Evolutionary conservation across 2,113 vertebrate species (phyloP), one percentile per base, ranked within the genome.

Genomic region (Microcebus griseorufus): DNA sequence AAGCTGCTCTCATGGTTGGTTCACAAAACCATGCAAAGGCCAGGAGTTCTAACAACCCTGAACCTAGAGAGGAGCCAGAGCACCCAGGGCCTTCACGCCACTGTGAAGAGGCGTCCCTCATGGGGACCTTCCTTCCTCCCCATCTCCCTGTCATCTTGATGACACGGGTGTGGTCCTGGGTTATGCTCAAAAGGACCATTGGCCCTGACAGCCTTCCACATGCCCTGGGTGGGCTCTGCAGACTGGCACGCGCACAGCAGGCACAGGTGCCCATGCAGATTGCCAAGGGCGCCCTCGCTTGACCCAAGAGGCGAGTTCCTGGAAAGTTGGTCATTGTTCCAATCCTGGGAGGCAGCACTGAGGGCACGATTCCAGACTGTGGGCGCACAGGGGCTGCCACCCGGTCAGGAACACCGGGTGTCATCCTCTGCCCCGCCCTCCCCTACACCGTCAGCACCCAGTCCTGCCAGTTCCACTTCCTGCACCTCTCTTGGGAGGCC

Each of bases 11-110:
- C 23, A 1, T 13, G 20, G 13, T 45, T 67, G 62, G 37, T 34
- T 95, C 82, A 85, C 42, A 55, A 64, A 58, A 48, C 78, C 14
- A 0, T 0, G 14, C 20, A 18, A 32, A 45, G 76, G 60, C 32
- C 37, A 48, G 60, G 48, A 18, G 9, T 20, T 4, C 70, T 58
- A 17, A 70, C 0, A 9, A 39, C 20, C 5, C 53, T 34, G 42
- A 67, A 34, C 8, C 9, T 34, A 29, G 64, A 88, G 55, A 37
- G 29, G 25, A 34, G 60, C 51, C 65, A n/a, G 64, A 65, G 25
- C 4, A 9, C 48, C 22, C 1, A 17, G 42, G 29, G 23, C n/a
- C 18, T 3, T 32, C 25, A 14, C 9, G 2, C 12, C 12, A 18
- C n/a, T 62, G 37, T 27, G 78, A 69, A 69, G 45, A 55, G 37